Evolutionary conservation across 92 coral and sea anemone species (phyloP), one percentile per base, ranked within the genome.

Genomic region (Virgularia gustaviana): DNA sequence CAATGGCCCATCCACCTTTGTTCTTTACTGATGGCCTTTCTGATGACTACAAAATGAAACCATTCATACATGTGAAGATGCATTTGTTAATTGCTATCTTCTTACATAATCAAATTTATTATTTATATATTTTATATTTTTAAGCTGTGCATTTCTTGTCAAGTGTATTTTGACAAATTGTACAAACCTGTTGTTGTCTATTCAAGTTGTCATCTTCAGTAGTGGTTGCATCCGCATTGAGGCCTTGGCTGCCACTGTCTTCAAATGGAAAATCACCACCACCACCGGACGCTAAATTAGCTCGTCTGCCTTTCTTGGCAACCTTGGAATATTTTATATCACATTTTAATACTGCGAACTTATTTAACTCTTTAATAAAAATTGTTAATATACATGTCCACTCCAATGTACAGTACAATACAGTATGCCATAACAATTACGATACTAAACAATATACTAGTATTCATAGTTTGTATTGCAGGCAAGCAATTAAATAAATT

Each of bases 1-100:
- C 96, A 92, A 79, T 88, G 44, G 98, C 98, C 98, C 98, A 92
- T 29, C 98, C 98, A 29, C 98, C 98, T 75, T 89, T 95, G 67
- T 85, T 75, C 51, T 95, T 85, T 28, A 68, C 61, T 36, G 98
- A 92, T 52, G 98, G 98, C 61, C 87, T 76, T 22, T 96, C 96
- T 35, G 94, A 88, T 71, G 87, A 82, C 98, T 92, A 54, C n/a
- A n/a, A 42, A 22, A 36, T n/a, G 9, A 35, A 13, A 58, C 32
- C 28, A 19, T 12, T 5, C 18, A 23, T 49, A 35, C 47, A 53
- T 0, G 39, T n/a, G n/a, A n/a, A n/a, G n/a, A n/a, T n/a, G n/a
- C n/a, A n/a, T n/a, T n/a, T n/a, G n/a, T n/a, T n/a, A n/a, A n/a
- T n/a, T n/a, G n/a, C n/a, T n/a, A n/a, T n/a, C n/a, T n/a, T n/a